These are phyloP conservation scores for Mythimna ferrago DNA, from an alignment of 2,888 invertebrate species.

Conservation along the genomic window DNA sequence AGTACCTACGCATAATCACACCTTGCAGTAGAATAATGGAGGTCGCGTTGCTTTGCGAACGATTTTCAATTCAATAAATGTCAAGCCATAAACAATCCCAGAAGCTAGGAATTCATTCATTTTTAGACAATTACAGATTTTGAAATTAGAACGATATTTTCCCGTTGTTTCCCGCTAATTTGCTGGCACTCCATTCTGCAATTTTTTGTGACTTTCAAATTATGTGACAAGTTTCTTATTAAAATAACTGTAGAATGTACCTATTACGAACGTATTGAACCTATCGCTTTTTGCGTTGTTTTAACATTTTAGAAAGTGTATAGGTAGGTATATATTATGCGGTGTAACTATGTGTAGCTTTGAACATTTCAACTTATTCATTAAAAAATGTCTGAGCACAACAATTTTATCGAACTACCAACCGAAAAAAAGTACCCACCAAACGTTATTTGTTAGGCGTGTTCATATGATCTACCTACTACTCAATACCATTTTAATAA, in stretches of 20 bases:
- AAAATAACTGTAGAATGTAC: conserved; percentile 21
- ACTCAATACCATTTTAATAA: conserved; percentile 73
- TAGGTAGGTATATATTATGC: not conserved
- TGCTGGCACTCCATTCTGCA: conserved; percentile 27
- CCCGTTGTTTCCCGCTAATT: conserved; percentile 27
- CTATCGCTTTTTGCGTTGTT: conserved; percentile 18
- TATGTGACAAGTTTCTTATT: conserved; percentile 29
- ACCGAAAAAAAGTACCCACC: conserved; percentile 13
- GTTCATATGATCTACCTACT: conserved; percentile 46
- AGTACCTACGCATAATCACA: too few species aligned
- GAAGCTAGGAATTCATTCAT: not conserved
- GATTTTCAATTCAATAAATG: not conserved
- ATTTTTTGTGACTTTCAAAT: conserved; percentile 31
- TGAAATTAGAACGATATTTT: conserved; percentile 4
- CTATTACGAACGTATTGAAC: not conserved
- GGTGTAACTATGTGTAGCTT: not conserved
- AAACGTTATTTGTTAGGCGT: conserved; percentile 42
- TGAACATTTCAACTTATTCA: not conserved
- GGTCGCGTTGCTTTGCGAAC: not conserved
- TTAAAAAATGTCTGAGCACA: not conserved
- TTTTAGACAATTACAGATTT: not conserved
- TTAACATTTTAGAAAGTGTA: conserved; percentile 32
- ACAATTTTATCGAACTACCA: conserved; percentile 9
- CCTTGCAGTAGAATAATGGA: not conserved
- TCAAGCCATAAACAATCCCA: not conserved